Evolutionary conservation across 2,888 invertebrate species (phyloP).

Genomic region (Phalera bucephala): DNA sequence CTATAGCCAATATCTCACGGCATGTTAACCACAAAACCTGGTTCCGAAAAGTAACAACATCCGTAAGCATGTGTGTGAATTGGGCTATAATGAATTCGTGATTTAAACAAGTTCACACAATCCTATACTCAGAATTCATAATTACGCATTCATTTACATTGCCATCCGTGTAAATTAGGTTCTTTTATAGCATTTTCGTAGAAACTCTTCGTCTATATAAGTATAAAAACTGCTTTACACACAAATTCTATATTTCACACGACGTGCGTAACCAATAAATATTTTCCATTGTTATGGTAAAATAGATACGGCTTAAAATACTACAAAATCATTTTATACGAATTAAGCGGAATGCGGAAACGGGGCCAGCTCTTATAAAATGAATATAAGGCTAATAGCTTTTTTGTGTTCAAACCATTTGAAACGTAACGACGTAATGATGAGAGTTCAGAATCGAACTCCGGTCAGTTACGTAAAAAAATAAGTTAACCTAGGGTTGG

Average conservation of each 20-base stretch:
- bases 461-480: slow-evolving; percentile 20
- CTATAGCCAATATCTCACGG: neutral
- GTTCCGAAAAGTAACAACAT: neutral
- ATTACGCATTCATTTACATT: slow-evolving; percentile 1
- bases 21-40: neutral
- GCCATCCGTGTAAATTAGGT: slow-evolving; percentile 1
- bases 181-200: neutral
- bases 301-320: slow-evolving; percentile 14
- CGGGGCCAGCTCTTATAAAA: slow-evolving; percentile 1
- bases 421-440: slow-evolving; percentile 17
- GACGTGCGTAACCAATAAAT: slow-evolving; percentile 8
- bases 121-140: neutral
- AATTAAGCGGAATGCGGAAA: neutral
- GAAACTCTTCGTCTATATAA: slow-evolving; percentile 7
- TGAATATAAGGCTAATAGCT: slow-evolving; percentile 11
- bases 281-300: slow-evolving; percentile 20
- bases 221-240: slow-evolving; percentile 21
- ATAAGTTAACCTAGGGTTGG: neutral
- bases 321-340: slow-evolving; percentile 15
- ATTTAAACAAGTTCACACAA: neutral
- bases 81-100: neutral
- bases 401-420: too few species aligned
- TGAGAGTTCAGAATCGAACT: slow-evolving; percentile 12
- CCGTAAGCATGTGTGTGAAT: neutral
- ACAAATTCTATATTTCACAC: neutral